Evolutionary conservation across 2,888 invertebrate species (phyloP).

Genomic region (Vanessa cardui): DNA sequence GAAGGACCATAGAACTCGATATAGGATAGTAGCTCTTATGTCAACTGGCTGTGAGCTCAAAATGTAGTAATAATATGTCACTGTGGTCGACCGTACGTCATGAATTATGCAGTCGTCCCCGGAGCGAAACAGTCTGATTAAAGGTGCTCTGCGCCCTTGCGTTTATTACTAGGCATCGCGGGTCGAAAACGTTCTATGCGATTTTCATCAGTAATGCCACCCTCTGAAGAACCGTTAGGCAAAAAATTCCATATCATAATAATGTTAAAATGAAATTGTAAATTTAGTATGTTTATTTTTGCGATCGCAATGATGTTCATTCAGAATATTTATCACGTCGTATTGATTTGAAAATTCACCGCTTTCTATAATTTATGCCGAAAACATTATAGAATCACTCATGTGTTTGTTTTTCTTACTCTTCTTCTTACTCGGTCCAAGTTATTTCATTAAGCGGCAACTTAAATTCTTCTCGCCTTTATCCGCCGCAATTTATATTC

Average conservation of each 20-base stretch:
- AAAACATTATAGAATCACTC: background rate
- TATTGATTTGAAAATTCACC: background rate
- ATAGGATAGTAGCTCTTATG: constrained; percentile 18
- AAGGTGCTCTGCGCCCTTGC: constrained; percentile 44
- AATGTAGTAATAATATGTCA: constrained; percentile 22
- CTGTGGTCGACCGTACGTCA: constrained; percentile 46
- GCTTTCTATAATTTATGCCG: background rate
- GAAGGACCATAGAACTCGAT: constrained; percentile 12
- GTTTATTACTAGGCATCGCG: constrained; percentile 38
- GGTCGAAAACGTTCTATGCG: constrained; percentile 26
- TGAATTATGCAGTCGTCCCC: constrained; percentile 55
- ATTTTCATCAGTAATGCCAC: constrained; percentile 30
- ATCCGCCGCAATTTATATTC: constrained; percentile 2
- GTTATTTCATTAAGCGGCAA: constrained; percentile 2
- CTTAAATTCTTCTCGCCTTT: background rate
- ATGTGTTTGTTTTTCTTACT: too few relatives aligned
- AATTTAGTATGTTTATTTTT: constrained; percentile 25
- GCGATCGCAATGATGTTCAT: constrained; percentile 23
- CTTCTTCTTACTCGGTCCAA: background rate
- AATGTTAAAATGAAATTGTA: constrained; percentile 28
- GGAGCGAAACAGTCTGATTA: constrained; percentile 49
- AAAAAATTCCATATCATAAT: constrained; percentile 1
- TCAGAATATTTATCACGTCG: constrained; percentile 5
- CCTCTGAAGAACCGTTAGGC: constrained; percentile 12
- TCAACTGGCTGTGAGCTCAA: constrained; percentile 17